These are phyloP conservation scores for Pantala flavescens DNA, from an alignment of 1,140 invertebrate species.

Conservation along the genomic window DNA sequence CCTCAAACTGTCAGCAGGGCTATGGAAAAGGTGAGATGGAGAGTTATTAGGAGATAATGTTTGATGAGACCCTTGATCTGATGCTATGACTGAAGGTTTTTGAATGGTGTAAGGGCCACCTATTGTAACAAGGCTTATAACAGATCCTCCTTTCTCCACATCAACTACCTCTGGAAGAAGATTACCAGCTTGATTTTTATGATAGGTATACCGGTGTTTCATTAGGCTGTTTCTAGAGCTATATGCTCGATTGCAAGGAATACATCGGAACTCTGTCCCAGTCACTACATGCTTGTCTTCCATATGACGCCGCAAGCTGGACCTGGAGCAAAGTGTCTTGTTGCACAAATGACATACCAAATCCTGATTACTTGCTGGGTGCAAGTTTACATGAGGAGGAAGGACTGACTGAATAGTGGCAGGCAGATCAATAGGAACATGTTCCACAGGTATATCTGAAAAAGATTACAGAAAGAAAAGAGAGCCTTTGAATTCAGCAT, in stretches of 20 bases:
- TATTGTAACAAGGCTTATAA: not conserved
- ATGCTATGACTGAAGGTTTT: not conserved
- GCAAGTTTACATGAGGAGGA: not conserved
- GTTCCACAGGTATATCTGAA: not conserved
- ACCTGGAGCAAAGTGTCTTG: slow-evolving; percentile 15
- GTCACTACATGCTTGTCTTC: slow-evolving; percentile 17
- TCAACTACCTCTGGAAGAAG: not conserved
- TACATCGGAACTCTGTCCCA: slow-evolving; percentile 14
- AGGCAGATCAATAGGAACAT: not conserved
- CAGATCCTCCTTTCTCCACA: not conserved
- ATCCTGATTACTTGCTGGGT: not conserved
- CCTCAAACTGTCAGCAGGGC: not conserved
- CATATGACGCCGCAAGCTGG: slow-evolving; percentile 17
- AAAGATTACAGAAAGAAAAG: not conserved
- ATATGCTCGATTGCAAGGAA: slow-evolving; percentile 12
- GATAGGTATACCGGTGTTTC: slow-evolving; percentile 20
- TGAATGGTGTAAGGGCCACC: not conserved
- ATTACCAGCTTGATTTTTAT: slow-evolving; percentile 14
- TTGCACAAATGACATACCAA: slow-evolving; percentile 11
- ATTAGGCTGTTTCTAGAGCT: slow-evolving; percentile 20
- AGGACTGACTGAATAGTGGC: not conserved
- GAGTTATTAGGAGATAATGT: not conserved
- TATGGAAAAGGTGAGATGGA: not conserved
- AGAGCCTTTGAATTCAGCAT: not conserved
- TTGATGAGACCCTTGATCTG: not conserved